Evolutionary conservation across 2,113 vertebrate species (phyloP).

Genomic region (Lepisosteus osseus): DNA sequence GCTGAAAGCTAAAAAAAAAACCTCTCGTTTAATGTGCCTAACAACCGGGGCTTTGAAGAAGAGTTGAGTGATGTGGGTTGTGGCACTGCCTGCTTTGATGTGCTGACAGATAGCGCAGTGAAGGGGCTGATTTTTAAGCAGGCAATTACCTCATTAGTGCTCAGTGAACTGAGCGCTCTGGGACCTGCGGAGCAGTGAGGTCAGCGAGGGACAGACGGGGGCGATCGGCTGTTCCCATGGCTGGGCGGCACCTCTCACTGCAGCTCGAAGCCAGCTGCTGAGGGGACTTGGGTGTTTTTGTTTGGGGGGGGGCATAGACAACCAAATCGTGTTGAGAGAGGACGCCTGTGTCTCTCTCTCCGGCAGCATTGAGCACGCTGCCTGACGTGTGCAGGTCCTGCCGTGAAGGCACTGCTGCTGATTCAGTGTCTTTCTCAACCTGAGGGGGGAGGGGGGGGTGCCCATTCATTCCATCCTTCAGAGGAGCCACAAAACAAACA

Average conservation of each 20-base stretch:
- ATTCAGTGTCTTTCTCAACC: too few species aligned
- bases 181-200: neutral
- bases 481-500: too few species aligned
- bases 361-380: too few species aligned
- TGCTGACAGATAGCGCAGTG: neutral
- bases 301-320: too few species aligned
- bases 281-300: too few species aligned
- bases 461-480: too few species aligned
- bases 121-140: constrained; percentile 7
- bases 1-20: neutral
- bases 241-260: constrained; percentile 31
- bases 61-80: constrained; percentile 8
- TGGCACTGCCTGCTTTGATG: constrained; percentile 16
- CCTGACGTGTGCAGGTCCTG: too few species aligned
- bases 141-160: constrained; percentile 21
- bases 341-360: too few species aligned
- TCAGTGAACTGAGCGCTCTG: neutral
- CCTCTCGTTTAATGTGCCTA: too few species aligned
- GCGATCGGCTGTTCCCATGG: neutral
- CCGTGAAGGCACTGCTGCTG: too few species aligned
- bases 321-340: too few species aligned
- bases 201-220: neutral
- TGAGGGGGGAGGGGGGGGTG: too few species aligned
- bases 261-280: neutral
- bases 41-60: constrained; percentile 8